These are phyloP conservation scores for Drepana arcuata DNA, from an alignment of 1,140 invertebrate species.

Conservation along the genomic window DNA sequence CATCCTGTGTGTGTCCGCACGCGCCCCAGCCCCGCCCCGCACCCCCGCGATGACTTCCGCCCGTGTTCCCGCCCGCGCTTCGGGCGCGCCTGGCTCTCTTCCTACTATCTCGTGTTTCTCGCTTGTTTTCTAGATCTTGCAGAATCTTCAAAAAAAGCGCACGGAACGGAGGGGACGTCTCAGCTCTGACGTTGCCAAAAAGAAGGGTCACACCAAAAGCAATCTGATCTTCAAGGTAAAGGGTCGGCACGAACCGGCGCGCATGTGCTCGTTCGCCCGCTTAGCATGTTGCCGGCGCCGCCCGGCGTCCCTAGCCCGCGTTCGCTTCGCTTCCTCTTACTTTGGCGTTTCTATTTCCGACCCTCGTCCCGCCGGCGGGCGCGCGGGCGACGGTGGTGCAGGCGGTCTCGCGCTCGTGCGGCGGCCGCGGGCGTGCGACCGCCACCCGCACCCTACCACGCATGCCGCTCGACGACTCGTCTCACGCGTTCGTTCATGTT, in stretches of 20 bases:
- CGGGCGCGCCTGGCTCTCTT: constrained; percentile 71
- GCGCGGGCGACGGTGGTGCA: constrained; percentile 38
- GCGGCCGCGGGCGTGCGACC: constrained; percentile 45
- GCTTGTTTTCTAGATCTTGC: constrained; percentile 95
- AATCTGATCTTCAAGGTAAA: constrained; percentile 97
- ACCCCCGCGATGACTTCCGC: constrained; percentile 37
- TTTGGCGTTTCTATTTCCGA: constrained; percentile 57
- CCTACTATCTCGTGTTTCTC: constrained; percentile 81
- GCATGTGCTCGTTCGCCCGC: constrained; percentile 67
- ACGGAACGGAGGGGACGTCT: constrained; percentile 93
- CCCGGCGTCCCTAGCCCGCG: constrained; percentile 61
- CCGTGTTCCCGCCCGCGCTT: constrained; percentile 36
- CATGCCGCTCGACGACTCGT: constrained; percentile 56
- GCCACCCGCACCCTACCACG: constrained; percentile 35
- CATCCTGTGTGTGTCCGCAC: constrained; percentile 53
- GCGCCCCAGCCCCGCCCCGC: constrained; percentile 46
- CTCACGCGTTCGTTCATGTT: constrained; percentile 64
- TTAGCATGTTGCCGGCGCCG: constrained; percentile 61
- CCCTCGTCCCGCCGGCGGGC: constrained; percentile 49
- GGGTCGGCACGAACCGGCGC: constrained; percentile 72
- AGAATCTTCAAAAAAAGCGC: constrained; percentile 97
- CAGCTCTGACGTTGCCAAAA: constrained; percentile 90
- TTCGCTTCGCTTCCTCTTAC: constrained; percentile 63
- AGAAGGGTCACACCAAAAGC: constrained; percentile 93
- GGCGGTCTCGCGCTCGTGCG: constrained; percentile 44